Percentiles rank a stretch among this genome's conserved stretches.
Evolutionary conservation across 2,888 invertebrate genomes (phyloP).

Genomic region (Lithosia quadra): DNA sequence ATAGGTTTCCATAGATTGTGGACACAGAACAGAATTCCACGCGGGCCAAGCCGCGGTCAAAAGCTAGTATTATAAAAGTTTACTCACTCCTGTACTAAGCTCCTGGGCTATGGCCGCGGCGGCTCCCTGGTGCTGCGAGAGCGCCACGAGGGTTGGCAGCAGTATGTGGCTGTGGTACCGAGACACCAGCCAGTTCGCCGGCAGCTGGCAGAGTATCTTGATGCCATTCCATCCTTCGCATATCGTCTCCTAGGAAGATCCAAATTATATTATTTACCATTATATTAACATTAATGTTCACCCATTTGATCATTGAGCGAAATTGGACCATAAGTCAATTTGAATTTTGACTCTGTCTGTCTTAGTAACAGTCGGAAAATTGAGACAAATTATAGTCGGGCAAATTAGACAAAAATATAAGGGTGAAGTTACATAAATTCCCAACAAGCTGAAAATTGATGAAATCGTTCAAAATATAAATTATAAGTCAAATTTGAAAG

Average conservation of each 20-base stretch:
- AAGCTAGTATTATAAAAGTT: too few species aligned
- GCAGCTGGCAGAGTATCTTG: constrained; percentile 94
- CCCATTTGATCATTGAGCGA: neutral
- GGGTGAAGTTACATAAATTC: too few species aligned
- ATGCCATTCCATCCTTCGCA: constrained; percentile 88
- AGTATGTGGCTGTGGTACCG: constrained; percentile 90
- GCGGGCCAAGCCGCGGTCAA: too few species aligned
- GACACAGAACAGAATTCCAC: too few species aligned
- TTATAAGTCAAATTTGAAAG: too few species aligned
- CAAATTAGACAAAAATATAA: too few species aligned
- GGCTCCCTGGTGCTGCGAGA: constrained; percentile 86
- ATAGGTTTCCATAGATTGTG: too few species aligned
- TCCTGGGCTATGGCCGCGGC: constrained; percentile 91
- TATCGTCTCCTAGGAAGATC: constrained; percentile 71
- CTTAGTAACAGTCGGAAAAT: too few species aligned
- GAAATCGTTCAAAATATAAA: too few species aligned
- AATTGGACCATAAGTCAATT: neutral
- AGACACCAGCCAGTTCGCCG: constrained; percentile 95
- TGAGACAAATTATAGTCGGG: too few species aligned
- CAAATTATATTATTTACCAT: neutral
- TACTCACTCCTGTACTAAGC: constrained; percentile 89
- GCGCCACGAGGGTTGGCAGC: constrained; percentile 92
- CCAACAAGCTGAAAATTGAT: too few species aligned
- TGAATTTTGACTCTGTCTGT: too few species aligned
- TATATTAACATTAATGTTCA: neutral